A percentile compares a stretch with the other conserved stretches of the same genome.
phyloP scores from a whole-genome alignment of 2,113 vertebrate species.

The Scolopax mira region DNA sequence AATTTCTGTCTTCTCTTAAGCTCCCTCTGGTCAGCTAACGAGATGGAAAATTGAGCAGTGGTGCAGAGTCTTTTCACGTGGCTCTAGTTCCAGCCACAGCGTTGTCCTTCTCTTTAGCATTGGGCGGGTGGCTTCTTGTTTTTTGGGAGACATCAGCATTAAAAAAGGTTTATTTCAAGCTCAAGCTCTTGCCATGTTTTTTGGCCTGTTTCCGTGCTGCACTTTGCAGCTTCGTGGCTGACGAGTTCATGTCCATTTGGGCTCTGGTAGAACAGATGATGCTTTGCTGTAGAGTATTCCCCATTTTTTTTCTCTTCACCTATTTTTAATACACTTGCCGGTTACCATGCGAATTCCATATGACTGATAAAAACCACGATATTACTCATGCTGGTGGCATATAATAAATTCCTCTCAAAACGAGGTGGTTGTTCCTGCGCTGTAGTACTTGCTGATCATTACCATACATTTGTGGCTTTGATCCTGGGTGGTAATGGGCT shows the following conservation, averaged over 20 bases:
- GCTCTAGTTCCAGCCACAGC: neutral
- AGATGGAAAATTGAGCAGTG: neutral
- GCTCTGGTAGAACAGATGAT: neutral
- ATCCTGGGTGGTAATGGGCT: neutral
- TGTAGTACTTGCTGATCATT: neutral
- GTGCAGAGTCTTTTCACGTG: neutral
- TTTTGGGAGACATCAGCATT: neutral
- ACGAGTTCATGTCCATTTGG: neutral
- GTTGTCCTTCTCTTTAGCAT: neutral
- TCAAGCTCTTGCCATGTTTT: neutral
- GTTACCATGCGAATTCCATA: neutral
- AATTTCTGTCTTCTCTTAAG: neutral
- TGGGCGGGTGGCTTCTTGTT: neutral
- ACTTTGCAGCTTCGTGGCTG: neutral
- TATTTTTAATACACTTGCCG: neutral
- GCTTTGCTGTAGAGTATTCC: neutral
- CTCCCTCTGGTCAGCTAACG: neutral
- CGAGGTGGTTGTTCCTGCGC: neutral
- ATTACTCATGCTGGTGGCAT: neutral
- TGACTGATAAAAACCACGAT: neutral
- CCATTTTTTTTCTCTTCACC: accelerated
- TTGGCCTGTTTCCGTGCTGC: neutral
- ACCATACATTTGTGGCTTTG: accelerated
- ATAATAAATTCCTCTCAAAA: neutral
- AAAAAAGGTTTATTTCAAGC: neutral